These are phyloP conservation scores for Bellardia pandia DNA, from an alignment of 2,888 invertebrate species.

Conservation along the genomic window DNA sequence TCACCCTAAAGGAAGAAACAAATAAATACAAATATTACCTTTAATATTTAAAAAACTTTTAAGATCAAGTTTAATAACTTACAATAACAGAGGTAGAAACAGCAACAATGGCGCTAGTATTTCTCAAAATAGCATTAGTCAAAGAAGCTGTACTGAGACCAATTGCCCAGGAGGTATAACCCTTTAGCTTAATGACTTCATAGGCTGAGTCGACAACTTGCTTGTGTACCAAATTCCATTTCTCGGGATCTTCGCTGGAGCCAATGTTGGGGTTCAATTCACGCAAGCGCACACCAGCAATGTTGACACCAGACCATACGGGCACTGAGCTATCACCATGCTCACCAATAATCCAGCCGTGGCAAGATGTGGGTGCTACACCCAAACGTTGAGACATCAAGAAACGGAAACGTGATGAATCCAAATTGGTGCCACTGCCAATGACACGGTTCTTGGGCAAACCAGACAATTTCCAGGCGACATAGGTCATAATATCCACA, in stretches of 20 bases:
- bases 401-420: slow-evolving; percentile 95
- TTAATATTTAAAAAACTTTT: neutral
- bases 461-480: slow-evolving; percentile 97
- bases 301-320: slow-evolving; percentile 97
- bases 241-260: slow-evolving; percentile 89
- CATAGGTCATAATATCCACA: slow-evolving; percentile 95
- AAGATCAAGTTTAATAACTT: slow-evolving; percentile 75
- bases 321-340: slow-evolving; percentile 96
- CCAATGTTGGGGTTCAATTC: slow-evolving; percentile 92
- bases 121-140: slow-evolving; percentile 89
- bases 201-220: slow-evolving; percentile 94
- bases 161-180: slow-evolving; percentile 96
- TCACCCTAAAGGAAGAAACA: slow-evolving; percentile 86
- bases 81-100: slow-evolving; percentile 92
- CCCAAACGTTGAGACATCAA: slow-evolving; percentile 92
- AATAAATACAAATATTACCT: neutral
- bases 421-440: slow-evolving; percentile 96
- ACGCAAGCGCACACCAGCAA: slow-evolving; percentile 93
- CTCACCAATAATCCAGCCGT: slow-evolving; percentile 97
- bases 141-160: slow-evolving; percentile 91
- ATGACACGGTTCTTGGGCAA: slow-evolving; percentile 94
- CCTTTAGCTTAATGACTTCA: slow-evolving; percentile 94
- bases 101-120: slow-evolving; percentile 90
- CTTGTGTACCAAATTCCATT: slow-evolving; percentile 91
- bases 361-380: slow-evolving; percentile 93